Evolutionary conservation across 2,113 vertebrate species (phyloP), one percentile per base, ranked within the genome.

Genomic region (Heterocephalus glaber): DNA sequence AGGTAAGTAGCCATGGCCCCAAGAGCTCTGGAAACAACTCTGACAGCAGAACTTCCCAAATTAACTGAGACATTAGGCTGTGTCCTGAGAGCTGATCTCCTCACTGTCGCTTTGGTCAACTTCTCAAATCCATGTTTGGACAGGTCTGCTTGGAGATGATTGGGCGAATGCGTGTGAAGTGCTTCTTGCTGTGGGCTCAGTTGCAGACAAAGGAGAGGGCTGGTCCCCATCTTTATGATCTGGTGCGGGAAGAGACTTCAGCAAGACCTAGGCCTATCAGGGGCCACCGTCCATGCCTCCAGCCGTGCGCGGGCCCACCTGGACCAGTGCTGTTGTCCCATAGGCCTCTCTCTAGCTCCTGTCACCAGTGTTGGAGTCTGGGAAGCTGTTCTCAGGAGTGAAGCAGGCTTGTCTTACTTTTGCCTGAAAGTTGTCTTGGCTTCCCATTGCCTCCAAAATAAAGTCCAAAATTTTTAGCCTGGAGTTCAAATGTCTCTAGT

Each of bases 101-200:
- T 44, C 1, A 1, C 6, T 1, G 56, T 1, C 14, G 13, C 33
- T 30, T n/a, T 3, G 0, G 4, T 7, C 24, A 3, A 35, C 10
- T 22, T 38, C 63, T 93, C 63, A 30, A 0, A 47, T 30, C 30
- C 0, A 5, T 4, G 20, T 44, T 22, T 47, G 70, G 38, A 6
- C 0, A 9, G 54, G 16, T 72, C 81, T 63, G n/a, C 54, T 65
- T 30, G 20, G 86, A 56, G 56, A 47, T 11, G 35, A 5, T 8
- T 24, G 28, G 9, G 8, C 5, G 28, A 33, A 14, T 0, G 2
- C 9, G 5, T 30, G 38, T 22, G 24, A 54, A 24, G 16, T 24
- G 41, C 2, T 52, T 30, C 33, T 41, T 7, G 7, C 19, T 33
- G 24, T 24, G 68, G 44, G 70, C 26, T 35, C 35, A 22, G 35